phyloP scores from a whole-genome alignment of 2,888 invertebrate genomes.

The Arge pagana region DNA sequence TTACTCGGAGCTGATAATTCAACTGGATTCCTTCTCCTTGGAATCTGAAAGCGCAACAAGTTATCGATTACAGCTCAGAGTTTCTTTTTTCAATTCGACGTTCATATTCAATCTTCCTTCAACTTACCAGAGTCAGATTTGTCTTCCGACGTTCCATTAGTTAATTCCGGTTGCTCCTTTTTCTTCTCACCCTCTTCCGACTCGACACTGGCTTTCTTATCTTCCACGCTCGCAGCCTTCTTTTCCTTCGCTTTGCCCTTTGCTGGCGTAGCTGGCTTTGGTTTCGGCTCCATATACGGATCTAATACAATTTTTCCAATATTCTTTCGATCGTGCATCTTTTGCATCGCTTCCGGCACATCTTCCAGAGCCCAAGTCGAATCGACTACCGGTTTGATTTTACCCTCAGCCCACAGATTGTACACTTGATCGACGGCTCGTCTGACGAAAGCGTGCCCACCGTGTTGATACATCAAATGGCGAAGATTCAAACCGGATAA shows the following conservation, averaged over 20 bases:
- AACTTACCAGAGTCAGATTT: conserved; percentile 61
- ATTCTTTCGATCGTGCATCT: conserved; percentile 90
- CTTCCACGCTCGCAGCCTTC: conserved; percentile 73
- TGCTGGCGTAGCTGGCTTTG: conserved; percentile 78
- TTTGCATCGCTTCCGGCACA: conserved; percentile 88
- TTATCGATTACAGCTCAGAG: too few relatives aligned
- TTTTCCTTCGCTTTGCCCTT: conserved; percentile 75
- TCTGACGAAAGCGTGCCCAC: conserved; percentile 72
- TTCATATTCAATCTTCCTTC: too few relatives aligned
- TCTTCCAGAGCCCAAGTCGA: conserved; percentile 88
- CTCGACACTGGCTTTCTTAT: conserved; percentile 62
- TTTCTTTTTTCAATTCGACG: too few relatives aligned
- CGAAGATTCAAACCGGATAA: conserved; percentile 83
- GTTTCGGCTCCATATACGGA: conserved; percentile 78
- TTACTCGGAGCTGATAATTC: conserved; percentile 56
- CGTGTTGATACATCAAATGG: conserved; percentile 80
- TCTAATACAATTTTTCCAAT: conserved; percentile 86
- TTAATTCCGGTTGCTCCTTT: conserved; percentile 57
- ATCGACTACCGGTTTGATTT: conserved; percentile 82
- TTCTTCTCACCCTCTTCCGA: conserved; percentile 61
- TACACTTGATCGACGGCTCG: conserved; percentile 75
- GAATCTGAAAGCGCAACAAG: conserved; percentile 63
- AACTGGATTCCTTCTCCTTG: conserved; percentile 72
- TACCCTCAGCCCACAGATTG: conserved; percentile 75
- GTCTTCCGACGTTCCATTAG: conserved; percentile 62